Conservation (phyloP, 2,797 vertebrate genomes). For the Micropoecilia bifurca region DNA sequence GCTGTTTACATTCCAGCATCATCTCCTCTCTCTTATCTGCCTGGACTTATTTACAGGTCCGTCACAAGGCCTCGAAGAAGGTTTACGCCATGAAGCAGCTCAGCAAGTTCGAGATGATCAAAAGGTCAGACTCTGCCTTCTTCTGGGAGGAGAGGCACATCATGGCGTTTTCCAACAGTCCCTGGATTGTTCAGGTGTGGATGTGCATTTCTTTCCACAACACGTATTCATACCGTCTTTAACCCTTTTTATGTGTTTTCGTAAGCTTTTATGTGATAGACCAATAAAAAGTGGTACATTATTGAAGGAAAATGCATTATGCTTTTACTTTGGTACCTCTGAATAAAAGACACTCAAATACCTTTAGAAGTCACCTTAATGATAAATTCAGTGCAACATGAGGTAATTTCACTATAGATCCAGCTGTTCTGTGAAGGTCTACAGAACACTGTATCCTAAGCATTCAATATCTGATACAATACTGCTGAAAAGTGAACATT, state of each 20-base stretch:
- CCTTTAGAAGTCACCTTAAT: neutral
- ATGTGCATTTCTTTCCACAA: neutral
- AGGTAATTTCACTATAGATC: neutral
- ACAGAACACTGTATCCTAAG: neutral
- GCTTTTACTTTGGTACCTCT: neutral
- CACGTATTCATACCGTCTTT: neutral
- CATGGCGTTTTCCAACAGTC: constrained; percentile 98
- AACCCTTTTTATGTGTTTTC: neutral
- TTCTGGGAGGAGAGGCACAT: constrained; percentile 99
- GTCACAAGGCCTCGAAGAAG: constrained; percentile 92
- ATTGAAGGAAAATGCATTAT: neutral
- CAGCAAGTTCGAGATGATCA: constrained; percentile 99
- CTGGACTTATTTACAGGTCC: constrained; percentile 82
- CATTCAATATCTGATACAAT: too few relatives aligned
- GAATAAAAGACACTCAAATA: neutral
- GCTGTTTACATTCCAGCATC: constrained; percentile 1
- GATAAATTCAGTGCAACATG: neutral
- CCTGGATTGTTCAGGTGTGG: constrained; percentile 95
- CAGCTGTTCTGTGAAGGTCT: neutral
- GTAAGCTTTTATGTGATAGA: neutral
- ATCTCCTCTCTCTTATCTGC: neutral
- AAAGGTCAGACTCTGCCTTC: constrained; percentile 97
- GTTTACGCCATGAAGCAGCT: constrained; percentile 99
- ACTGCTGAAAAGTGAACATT: too few relatives aligned
- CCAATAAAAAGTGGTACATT: neutral